A percentile compares a stretch with the other conserved stretches of the same genome.
phyloP scores from a whole-genome alignment of 37 sponge, comb jelly and placozoan genomes.

The Agelas oroides region DNA sequence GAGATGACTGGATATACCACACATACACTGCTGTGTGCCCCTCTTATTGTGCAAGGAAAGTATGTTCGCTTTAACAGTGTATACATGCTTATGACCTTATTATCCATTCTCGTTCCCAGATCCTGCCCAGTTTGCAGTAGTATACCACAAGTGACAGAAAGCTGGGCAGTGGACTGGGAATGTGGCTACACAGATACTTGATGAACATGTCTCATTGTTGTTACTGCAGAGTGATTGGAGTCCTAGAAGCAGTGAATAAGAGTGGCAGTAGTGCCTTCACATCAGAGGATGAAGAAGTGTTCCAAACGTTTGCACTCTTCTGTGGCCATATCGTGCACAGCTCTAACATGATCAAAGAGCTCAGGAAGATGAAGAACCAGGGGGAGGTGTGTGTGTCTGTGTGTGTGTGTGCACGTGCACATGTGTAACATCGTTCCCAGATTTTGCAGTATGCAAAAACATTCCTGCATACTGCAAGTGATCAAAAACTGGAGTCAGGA shows the following conservation, averaged over 20 bases:
- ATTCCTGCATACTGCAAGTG: too few species aligned
- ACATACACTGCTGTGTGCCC: conserved; percentile 67
- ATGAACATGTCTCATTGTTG: too few species aligned
- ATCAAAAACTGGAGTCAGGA: too few species aligned
- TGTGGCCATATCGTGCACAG: not conserved
- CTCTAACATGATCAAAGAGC: not conserved
- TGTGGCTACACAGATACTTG: too few species aligned
- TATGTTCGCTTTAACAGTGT: too few species aligned
- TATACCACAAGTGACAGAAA: too few species aligned
- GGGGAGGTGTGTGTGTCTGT: conserved; percentile 17
- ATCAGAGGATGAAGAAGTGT: conserved; percentile 13
- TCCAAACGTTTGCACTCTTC: not conserved
- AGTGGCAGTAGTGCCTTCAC: conserved; percentile 52
- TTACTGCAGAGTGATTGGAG: conserved; percentile 64
- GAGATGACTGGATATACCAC: conserved; percentile 62
- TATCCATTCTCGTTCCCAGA: too few species aligned
- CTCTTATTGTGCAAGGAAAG: conserved; percentile 55
- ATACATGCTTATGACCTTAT: too few species aligned
- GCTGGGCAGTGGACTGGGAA: too few species aligned
- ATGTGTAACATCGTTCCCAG: not conserved
- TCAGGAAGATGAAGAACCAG: not conserved
- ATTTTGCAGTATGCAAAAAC: too few species aligned
- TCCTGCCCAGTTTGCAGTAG: too few species aligned
- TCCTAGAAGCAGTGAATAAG: conserved; percentile 71
- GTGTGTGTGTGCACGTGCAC: too few species aligned